Evolutionary conservation across 2,888 invertebrate genomes (phyloP), one percentile per base, ranked within the genome.

Genomic region (Synanthedon vespiformis): DNA sequence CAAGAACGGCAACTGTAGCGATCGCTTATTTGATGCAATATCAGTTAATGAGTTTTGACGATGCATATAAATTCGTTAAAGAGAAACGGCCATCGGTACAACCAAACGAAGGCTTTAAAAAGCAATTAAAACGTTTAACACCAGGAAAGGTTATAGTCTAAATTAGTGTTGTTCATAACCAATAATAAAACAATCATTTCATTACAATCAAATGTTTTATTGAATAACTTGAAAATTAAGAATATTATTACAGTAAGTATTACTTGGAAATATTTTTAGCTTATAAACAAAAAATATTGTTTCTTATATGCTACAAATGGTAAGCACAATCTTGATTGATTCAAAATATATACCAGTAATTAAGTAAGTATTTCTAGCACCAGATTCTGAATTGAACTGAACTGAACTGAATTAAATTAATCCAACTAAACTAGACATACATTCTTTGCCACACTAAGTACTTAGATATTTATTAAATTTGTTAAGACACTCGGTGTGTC

Each of bases 51-150:
- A 62, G 66, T 22, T 95, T 89, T 73, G 77, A 89, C 4, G 85
- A 90, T 12, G 95, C 96, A 0, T 92, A 89, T 59, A 70, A 85
- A 49, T 74, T 89, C 65, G 91, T 96, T 0, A 94, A 94, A 74
- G 72, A 65, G 1, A 90, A 88, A 62, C 88, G 96, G 57, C 89
- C 90, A 41, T 90, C 91, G 57, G 89, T 94, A 56, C 91, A 90
- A 70, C 96, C 96, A 1, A 97, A 97, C 82, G 88, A 82, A 54
- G 96, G 96, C 3, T 97, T 97, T 81, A 80, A 89, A 53, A 88
- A 80, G 55, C 95, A 95, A 74, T 80, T 95, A 54, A 84, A 86
- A 64, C 18, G 3, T 44, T 60, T 80, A 64, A 58, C 52, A 18
- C 68, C 73, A 12, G 72, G 74, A 3, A 22, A 64, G 52, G 6